These are phyloP conservation scores for Hemaris fuciformis DNA, from an alignment of 2,888 invertebrate species.

Conservation along the genomic window DNA sequence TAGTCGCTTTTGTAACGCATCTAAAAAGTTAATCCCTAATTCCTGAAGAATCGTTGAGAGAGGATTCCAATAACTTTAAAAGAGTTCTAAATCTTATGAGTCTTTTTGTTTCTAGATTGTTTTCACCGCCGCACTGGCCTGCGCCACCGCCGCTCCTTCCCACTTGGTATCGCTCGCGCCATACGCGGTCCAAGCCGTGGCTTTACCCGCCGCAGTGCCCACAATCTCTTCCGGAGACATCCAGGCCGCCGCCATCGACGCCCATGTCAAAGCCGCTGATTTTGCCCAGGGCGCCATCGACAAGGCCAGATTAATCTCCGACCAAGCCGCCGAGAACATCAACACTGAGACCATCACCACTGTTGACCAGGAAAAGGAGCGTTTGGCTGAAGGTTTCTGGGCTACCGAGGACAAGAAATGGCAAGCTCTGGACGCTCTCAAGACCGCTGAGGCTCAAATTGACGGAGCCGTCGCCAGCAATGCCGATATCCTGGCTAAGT, in stretches of 20 bases:
- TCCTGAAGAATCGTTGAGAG: too few species aligned
- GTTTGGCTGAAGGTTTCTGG: conserved; percentile 52
- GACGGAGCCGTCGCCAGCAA: conserved; percentile 56
- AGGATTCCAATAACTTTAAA: too few species aligned
- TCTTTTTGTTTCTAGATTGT: conserved; percentile 48
- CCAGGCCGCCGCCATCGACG: conserved; percentile 67
- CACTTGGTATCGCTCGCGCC: conserved; percentile 24
- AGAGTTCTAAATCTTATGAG: neutral
- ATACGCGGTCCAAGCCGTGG: conserved; percentile 27
- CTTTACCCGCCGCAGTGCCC: conserved; percentile 40
- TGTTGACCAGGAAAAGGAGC: conserved; percentile 41
- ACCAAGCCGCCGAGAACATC: conserved; percentile 46
- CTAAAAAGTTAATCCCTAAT: too few species aligned
- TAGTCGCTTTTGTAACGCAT: neutral
- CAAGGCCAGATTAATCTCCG: conserved; percentile 46
- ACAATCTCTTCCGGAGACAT: conserved; percentile 63
- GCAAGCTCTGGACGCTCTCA: conserved; percentile 62
- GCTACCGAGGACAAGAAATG: conserved; percentile 65
- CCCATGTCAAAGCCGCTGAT: conserved; percentile 55
- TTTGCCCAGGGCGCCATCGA: conserved; percentile 49
- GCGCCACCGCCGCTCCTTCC: conserved; percentile 62
- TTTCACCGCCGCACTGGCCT: conserved; percentile 55
- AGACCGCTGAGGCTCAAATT: conserved; percentile 58
- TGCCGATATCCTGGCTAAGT: conserved; percentile 44
- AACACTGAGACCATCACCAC: conserved; percentile 48